Base-by-base conservation (phyloP, 2,797 vertebrate species). In the Neostethus bicornis region DNA sequence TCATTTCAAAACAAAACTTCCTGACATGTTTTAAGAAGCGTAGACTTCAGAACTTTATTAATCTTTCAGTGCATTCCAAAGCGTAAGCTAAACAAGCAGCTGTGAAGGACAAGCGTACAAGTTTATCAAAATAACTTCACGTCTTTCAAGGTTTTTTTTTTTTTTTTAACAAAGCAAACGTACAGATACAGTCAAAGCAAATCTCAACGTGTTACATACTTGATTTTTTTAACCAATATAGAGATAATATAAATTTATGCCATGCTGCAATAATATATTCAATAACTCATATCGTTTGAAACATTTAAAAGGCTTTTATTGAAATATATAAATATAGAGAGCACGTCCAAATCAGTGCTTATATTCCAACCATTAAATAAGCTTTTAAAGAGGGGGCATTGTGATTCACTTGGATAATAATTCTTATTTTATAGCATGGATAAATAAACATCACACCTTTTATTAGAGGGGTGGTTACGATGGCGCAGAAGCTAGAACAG, bases 111-210 rank as follows among this genome's bases (percentile, higher is more conserved):
- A 93, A 89, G 90, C 91, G 91, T 92, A 93, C 81, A 19, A 90
- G 86, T 94, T 94, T 93, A 89, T 92, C 77, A 89, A 91, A 92
- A 87, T 90, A 87, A 92, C 88, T 90, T 90, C 70, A 54, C 87
- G 79, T 92, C 90, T 87, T 89, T 94, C 51, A n/a, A n/a, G n/a
- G n/a, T n/a, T n/a, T 81, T 12, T 82, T 89, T 89, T 84, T 48
- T 88, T 31, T 54, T 5, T 72, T 74, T 53, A 82, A 72, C 72
- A 42, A 88, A 90, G 72, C 80, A 84, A 77, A 83, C 58, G 90
- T 90, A 85, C 69, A 85, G 74, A 92, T 92, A 93, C 89, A 92
- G 94, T 95, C 92, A 93, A 94, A 95, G 89, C 92, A 93, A 93
- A 92, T 85, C 81, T 86, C 49, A 59, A 39, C 31, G 26, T 47